These are phyloP conservation scores for Terebella lapidaria DNA, from an alignment of 2,888 invertebrate species.

Conservation along the genomic window DNA sequence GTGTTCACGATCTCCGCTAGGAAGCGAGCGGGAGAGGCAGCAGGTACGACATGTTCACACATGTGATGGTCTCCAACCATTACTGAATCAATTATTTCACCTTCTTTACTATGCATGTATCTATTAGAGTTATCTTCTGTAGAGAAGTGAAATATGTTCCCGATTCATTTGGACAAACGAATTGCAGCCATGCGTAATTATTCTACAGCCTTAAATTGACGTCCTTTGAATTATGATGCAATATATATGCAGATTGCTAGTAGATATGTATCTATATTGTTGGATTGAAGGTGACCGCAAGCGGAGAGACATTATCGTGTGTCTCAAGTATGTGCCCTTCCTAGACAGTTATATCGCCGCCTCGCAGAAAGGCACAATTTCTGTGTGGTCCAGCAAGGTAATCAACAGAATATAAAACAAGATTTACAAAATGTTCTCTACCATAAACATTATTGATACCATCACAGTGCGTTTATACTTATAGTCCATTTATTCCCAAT, in stretches of 20 bases:
- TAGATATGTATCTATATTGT: too few relatives aligned
- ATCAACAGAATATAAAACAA: neutral
- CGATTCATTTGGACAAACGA: too few relatives aligned
- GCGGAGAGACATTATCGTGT: slow-evolving; percentile 43
- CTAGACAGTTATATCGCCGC: slow-evolving; percentile 44
- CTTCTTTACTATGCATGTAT: too few relatives aligned
- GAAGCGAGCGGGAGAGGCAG: slow-evolving; percentile 45
- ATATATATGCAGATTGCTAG: too few relatives aligned
- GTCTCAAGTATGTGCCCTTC: slow-evolving; percentile 37
- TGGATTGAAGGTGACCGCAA: slow-evolving; percentile 44
- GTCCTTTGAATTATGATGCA: too few relatives aligned
- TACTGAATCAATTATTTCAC: too few relatives aligned
- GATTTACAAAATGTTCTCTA: neutral
- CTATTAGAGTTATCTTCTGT: too few relatives aligned
- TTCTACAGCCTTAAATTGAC: too few relatives aligned
- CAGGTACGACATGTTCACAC: slow-evolving; percentile 30
- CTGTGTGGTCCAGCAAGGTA: slow-evolving; percentile 47
- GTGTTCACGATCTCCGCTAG: slow-evolving; percentile 45
- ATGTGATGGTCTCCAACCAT: neutral
- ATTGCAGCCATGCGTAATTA: too few relatives aligned
- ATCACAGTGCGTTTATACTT: too few relatives aligned
- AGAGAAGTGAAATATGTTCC: too few relatives aligned
- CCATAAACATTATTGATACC: too few relatives aligned
- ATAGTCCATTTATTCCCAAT: neutral
- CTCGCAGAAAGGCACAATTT: slow-evolving; percentile 49